phyloP scores from a whole-genome alignment of 2,888 invertebrate species.

The Tortricodes alternella region DNA sequence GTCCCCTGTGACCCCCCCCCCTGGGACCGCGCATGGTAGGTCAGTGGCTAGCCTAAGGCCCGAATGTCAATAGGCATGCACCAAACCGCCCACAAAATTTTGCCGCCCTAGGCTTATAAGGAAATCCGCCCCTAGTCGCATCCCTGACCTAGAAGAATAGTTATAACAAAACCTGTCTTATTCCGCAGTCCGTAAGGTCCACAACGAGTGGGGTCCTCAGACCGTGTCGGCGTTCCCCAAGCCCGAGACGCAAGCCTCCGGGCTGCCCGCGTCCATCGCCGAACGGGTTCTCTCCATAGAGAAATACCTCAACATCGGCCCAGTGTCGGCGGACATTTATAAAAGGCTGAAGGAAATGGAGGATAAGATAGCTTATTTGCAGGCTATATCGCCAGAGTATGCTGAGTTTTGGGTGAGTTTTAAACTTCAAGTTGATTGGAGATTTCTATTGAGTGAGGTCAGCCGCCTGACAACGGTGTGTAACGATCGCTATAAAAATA shows the following conservation, averaged over 20 bases:
- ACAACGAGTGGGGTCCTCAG: conserved; percentile 88
- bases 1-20: too few relatives aligned
- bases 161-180: not conserved
- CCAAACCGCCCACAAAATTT: too few relatives aligned
- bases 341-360: conserved; percentile 88
- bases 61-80: too few relatives aligned
- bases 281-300: conserved; percentile 87
- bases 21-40: too few relatives aligned
- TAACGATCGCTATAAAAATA: too few relatives aligned
- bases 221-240: conserved; percentile 52
- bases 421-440: too few relatives aligned
- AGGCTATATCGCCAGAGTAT: conserved; percentile 92
- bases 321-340: conserved; percentile 85
- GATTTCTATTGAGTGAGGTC: too few relatives aligned
- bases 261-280: conserved; percentile 83
- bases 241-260: conserved; percentile 44
- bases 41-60: too few relatives aligned
- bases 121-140: too few relatives aligned
- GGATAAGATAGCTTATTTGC: conserved; percentile 87
- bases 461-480: too few relatives aligned
- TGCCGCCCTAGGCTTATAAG: too few relatives aligned
- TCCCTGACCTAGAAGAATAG: too few relatives aligned
- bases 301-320: conserved; percentile 80
- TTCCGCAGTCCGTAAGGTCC: conserved; percentile 85
- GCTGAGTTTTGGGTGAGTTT: conserved; percentile 78